Evolutionary conservation across 2,888 invertebrate genomes (phyloP).

Genomic region (Clistopyga incitator): DNA sequence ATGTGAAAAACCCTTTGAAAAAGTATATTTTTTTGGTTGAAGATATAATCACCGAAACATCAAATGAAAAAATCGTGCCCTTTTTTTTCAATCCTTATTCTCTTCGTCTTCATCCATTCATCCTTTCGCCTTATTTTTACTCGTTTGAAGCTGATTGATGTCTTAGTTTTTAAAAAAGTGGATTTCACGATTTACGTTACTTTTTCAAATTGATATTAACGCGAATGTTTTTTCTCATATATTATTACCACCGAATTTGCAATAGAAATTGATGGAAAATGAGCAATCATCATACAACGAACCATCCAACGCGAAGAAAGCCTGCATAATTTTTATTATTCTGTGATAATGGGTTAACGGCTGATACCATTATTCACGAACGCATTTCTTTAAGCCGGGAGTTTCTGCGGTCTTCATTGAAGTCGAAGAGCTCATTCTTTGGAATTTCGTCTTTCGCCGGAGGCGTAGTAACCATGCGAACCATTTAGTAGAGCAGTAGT

Average conservation of each 20-base stretch:
- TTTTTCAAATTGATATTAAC: background rate
- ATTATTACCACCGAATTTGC: too few species aligned
- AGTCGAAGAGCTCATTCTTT: background rate
- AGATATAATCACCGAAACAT: too few species aligned
- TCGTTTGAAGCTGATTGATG: background rate
- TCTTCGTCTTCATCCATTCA: conserved; percentile 28
- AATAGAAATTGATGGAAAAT: too few species aligned
- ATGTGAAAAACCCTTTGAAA: too few species aligned
- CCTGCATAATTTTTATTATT: background rate
- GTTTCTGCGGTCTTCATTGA: conserved; percentile 19
- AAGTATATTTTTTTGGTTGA: too few species aligned
- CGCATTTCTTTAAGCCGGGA: background rate
- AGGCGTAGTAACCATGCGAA: background rate
- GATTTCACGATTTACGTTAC: background rate
- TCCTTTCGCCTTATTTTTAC: conserved; percentile 4
- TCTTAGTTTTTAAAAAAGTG: background rate
- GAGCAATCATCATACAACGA: background rate
- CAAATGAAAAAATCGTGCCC: background rate
- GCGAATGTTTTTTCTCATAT: background rate
- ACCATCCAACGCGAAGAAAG: too few species aligned
- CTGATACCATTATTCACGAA: background rate
- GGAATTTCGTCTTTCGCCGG: conserved; percentile 7
- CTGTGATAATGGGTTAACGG: background rate
- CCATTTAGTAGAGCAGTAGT: conserved; percentile 16
- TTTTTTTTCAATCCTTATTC: conserved; percentile 34